Percentiles rank a stretch among this genome's conserved stretches.
phyloP scores from a whole-genome alignment of 2,113 vertebrate genomes.

The Aegithalos caudatus region DNA sequence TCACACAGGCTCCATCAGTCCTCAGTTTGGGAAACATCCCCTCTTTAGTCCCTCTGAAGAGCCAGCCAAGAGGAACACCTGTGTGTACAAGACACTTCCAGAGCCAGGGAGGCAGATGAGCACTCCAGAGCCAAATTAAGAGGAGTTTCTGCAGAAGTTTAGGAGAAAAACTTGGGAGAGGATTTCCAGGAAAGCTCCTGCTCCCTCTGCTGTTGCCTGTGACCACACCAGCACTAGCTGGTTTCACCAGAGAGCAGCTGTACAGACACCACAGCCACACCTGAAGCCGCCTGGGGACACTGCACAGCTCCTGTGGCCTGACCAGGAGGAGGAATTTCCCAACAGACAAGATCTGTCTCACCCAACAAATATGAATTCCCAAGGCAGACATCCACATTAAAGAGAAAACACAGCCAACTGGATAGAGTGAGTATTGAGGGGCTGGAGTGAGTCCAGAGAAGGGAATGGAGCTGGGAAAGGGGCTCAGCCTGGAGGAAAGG shows the following conservation, averaged over 20 bases:
- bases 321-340: background rate
- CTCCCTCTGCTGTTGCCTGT: background rate
- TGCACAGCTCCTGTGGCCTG: background rate
- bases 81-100: background rate
- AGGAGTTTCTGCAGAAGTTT: background rate
- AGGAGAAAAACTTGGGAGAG: background rate
- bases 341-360: background rate
- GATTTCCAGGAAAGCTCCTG: background rate
- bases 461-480: rapidly evolving
- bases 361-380: background rate
- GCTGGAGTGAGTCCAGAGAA: background rate
- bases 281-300: background rate
- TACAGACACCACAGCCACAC: background rate
- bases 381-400: background rate
- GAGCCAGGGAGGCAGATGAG: background rate
- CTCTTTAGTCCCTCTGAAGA: background rate
- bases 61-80: background rate
- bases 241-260: background rate
- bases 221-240: background rate
- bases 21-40: background rate
- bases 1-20: rapidly evolving
- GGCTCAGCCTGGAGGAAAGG: background rate
- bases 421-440: background rate
- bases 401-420: background rate
- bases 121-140: background rate